Conservation (phyloP, 2,797 vertebrate species). For the Nannoperca australis region DNA sequence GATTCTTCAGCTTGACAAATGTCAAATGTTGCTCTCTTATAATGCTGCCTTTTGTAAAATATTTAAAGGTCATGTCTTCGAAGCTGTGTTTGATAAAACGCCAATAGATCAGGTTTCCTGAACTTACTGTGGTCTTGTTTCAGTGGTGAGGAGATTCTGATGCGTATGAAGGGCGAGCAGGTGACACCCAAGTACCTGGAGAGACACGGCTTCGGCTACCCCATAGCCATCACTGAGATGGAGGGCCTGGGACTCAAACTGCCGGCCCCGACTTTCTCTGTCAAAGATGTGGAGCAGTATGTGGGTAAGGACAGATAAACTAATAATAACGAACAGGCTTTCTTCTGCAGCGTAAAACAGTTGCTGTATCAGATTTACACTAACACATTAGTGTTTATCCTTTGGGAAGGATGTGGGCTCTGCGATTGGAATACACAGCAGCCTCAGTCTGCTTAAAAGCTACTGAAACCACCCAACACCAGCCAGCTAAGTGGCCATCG, state of each 20-base stretch:
- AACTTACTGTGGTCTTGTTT: conserved; percentile 25
- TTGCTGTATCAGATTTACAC: conserved; percentile 34
- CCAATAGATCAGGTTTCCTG: not conserved
- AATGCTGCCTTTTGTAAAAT: not conserved
- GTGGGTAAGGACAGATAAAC: conserved; percentile 89
- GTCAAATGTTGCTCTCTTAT: not conserved
- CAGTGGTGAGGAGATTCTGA: conserved; percentile 94
- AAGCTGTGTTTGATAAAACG: not conserved
- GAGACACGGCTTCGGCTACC: conserved; percentile 94
- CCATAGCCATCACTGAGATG: conserved; percentile 91
- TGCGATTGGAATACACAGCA: conserved; percentile 18
- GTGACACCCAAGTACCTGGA: conserved; percentile 95
- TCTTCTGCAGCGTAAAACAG: conserved; percentile 9
- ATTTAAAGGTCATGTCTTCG: not conserved
- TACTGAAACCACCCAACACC: conserved; percentile 54
- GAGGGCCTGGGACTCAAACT: conserved; percentile 95
- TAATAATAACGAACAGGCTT: not conserved
- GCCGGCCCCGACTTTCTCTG: conserved; percentile 91
- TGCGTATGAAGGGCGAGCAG: conserved; percentile 93
- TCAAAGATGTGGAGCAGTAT: conserved; percentile 95
- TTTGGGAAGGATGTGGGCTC: conserved; percentile 34
- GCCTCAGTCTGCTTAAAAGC: conserved; percentile 52
- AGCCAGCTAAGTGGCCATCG: conserved; percentile 62
- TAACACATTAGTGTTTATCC: conserved; percentile 36
- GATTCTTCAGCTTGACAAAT: not conserved